Percentiles rank a stretch among this genome's conserved stretches.
Conservation (phyloP, 2,888 invertebrate species). For the Xylota segnis region DNA sequence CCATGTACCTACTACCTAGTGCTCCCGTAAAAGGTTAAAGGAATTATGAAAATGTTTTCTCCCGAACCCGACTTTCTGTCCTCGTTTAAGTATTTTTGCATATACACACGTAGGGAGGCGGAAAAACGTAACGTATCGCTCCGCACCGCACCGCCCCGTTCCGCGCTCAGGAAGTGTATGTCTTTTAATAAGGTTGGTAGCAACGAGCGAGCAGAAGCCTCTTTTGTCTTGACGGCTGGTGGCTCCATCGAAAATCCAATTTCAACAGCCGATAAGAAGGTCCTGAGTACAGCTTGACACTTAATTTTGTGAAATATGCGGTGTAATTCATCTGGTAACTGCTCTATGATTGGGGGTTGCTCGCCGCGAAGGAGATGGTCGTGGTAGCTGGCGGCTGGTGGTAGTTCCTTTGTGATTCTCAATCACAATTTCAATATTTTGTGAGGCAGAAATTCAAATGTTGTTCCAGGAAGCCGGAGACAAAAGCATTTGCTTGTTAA, state of each 20-base stretch:
- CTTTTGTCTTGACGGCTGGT: constrained; percentile 54
- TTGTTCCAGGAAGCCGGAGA: constrained; percentile 71
- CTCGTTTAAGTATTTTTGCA: constrained; percentile 65
- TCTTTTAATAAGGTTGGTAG: constrained; percentile 66
- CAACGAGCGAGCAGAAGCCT: not conserved
- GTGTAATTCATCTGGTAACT: constrained; percentile 53
- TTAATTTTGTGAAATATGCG: constrained; percentile 70
- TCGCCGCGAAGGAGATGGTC: not conserved
- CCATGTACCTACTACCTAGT: constrained; percentile 15
- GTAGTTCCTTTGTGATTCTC: constrained; percentile 61
- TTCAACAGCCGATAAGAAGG: constrained; percentile 59
- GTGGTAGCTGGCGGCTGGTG: not conserved
- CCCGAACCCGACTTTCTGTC: constrained; percentile 44
- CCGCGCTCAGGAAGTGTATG: constrained; percentile 66
- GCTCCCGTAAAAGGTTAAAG: constrained; percentile 57
- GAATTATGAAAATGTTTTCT: constrained; percentile 74
- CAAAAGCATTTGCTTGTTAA: constrained; percentile 59
- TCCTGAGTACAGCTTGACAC: constrained; percentile 52
- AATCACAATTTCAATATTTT: constrained; percentile 74
- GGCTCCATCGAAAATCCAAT: constrained; percentile 54
- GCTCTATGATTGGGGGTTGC: constrained; percentile 36
- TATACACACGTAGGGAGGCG: constrained; percentile 6
- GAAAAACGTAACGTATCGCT: constrained; percentile 24
- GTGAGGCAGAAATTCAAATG: constrained; percentile 75
- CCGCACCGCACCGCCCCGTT: constrained; percentile 27